Conservation (phyloP, 2,113 vertebrate species). For the Urocitellus parryii region DNA sequence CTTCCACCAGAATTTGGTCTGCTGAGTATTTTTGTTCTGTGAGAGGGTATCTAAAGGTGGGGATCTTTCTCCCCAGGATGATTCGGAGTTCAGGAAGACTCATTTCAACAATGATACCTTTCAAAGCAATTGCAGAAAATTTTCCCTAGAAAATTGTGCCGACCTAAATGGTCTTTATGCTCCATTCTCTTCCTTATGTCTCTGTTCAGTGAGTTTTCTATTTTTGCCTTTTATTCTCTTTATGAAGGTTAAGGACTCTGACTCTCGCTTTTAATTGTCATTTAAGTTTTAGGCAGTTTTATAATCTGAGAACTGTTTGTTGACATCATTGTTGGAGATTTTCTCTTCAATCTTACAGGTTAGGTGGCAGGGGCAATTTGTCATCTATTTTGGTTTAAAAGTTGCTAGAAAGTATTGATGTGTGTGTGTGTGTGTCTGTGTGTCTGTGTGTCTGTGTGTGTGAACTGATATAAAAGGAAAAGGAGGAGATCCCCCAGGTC, state of each 20-base stretch:
- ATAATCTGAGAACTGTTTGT: not conserved
- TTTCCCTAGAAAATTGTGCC: constrained; percentile 45
- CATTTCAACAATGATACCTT: constrained; percentile 34
- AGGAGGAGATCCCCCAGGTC: not conserved
- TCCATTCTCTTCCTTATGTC: not conserved
- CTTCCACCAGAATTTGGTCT: constrained; percentile 38
- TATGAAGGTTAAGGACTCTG: not conserved
- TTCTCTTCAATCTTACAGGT: not conserved
- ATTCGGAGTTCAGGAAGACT: constrained; percentile 49
- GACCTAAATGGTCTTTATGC: not conserved
- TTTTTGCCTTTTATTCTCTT: constrained; percentile 38
- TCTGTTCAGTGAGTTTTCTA: not conserved
- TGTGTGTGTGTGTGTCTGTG: too few relatives aligned
- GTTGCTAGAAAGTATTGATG: not conserved
- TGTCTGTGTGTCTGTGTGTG: too few relatives aligned
- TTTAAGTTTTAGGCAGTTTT: not conserved
- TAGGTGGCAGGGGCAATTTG: not conserved
- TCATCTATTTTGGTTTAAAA: not conserved
- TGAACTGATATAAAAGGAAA: not conserved
- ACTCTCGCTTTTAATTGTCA: constrained; percentile 10
- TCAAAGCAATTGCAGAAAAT: constrained; percentile 55
- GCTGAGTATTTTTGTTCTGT: not conserved
- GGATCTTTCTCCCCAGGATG: not conserved
- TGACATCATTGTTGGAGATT: constrained; percentile 3
- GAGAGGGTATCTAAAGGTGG: not conserved